Conservation (phyloP, 2,797 vertebrate genomes). For the Chromis chromis region DNA sequence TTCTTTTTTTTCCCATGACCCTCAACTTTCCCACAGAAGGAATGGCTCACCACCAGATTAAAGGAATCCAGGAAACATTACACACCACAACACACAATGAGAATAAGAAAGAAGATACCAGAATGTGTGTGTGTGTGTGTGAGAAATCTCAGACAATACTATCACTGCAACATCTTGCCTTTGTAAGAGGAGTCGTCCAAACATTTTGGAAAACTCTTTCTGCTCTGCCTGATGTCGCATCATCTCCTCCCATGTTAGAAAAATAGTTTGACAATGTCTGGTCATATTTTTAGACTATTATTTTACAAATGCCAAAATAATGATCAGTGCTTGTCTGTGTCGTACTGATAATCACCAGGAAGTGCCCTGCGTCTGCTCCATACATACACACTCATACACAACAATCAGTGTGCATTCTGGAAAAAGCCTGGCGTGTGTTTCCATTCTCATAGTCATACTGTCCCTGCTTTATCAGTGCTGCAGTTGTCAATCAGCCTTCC, state of each 20-base stretch:
- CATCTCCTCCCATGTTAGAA: slow-evolving; percentile 1
- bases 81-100: slow-evolving; percentile 9
- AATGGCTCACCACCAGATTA: slow-evolving; percentile 33
- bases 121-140: slow-evolving; percentile 18
- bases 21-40: slow-evolving; percentile 22
- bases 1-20: slow-evolving; percentile 42
- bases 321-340: slow-evolving; percentile 28
- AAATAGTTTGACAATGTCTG: background rate
- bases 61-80: slow-evolving; percentile 31
- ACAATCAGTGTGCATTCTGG: slow-evolving; percentile 21
- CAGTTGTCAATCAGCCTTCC: slow-evolving; percentile 55
- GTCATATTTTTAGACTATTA: slow-evolving; percentile 41
- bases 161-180: slow-evolving; percentile 53
- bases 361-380: slow-evolving; percentile 43
- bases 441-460: slow-evolving; percentile 15
- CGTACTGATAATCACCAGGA: slow-evolving; percentile 55
- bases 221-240: background rate
- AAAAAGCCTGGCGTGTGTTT: slow-evolving; percentile 31
- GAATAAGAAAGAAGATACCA: background rate
- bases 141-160: slow-evolving; percentile 57
- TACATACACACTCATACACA: slow-evolving; percentile 1
- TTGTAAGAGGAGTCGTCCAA: slow-evolving; percentile 22
- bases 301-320: slow-evolving; percentile 44
- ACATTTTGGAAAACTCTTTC: slow-evolving; percentile 23
- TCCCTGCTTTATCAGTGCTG: slow-evolving; percentile 51